Evolutionary conservation across 2,797 vertebrate genomes (phyloP).

Genomic region (Limosa lapponica): DNA sequence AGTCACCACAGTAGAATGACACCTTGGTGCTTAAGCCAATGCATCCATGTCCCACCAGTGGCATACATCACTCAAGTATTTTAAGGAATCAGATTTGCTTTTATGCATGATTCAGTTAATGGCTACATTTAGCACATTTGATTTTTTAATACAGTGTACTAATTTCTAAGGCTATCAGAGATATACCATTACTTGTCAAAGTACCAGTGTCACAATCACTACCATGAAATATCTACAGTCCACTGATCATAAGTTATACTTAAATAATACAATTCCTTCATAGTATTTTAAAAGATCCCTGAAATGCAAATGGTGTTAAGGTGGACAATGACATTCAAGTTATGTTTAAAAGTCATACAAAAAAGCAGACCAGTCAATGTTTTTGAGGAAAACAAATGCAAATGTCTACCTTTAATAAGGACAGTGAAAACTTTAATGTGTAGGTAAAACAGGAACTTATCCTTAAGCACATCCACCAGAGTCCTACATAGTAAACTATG

Average conservation of each 20-base stretch:
- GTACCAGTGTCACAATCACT: not conserved
- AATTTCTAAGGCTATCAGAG: not conserved
- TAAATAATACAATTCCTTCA: not conserved
- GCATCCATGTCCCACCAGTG: not conserved
- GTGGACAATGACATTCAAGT: not conserved
- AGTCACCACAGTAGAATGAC: not conserved
- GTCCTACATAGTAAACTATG: not conserved
- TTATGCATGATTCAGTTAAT: not conserved
- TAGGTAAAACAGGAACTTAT: not conserved
- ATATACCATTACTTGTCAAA: not conserved
- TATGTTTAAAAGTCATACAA: not conserved
- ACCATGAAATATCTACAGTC: not conserved
- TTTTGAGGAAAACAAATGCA: not conserved
- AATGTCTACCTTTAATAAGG: not conserved
- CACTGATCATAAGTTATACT: not conserved
- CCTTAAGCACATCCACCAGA: not conserved
- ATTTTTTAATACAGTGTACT: not conserved
- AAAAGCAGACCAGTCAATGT: not conserved
- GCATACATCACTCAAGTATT: not conserved
- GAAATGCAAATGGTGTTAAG: not conserved
- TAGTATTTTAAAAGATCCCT: not conserved
- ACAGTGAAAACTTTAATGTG: not conserved
- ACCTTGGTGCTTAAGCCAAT: not conserved
- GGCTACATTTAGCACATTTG: not conserved
- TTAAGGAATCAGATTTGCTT: not conserved